Conservation (phyloP, 2,113 vertebrate genomes). For the Microtus ochrogaster region DNA sequence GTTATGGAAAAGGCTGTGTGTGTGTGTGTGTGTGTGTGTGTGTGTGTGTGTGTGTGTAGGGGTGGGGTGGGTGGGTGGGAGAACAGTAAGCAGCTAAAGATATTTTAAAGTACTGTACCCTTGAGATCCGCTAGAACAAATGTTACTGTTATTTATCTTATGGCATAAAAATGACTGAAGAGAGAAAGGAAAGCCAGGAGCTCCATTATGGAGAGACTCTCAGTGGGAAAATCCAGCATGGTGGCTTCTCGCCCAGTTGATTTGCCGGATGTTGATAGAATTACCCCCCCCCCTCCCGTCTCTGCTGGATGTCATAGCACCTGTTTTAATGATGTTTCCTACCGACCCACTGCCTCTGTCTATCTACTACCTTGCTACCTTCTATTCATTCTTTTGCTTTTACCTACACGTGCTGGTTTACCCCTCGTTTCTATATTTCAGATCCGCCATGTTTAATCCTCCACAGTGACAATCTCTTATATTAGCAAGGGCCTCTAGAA, state of each 20-base stretch:
- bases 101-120: neutral
- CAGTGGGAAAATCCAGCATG: neutral
- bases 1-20: too few relatives aligned
- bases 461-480: neutral
- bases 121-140: neutral
- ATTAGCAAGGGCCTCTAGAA: neutral
- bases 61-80: rapidly evolving
- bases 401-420: neutral
- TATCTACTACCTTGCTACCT: neutral
- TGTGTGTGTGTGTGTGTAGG: too few relatives aligned
- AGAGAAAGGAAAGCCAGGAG: neutral
- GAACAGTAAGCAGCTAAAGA: neutral
- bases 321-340: neutral
- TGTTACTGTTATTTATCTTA: neutral
- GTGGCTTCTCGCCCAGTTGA: neutral
- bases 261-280: neutral
- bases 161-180: neutral
- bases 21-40: too few relatives aligned
- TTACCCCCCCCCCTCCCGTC: neutral
- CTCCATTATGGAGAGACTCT: neutral
- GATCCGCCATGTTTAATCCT: neutral
- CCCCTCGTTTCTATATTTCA: neutral
- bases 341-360: neutral
- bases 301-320: neutral
- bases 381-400: neutral